Evolutionary conservation across 2,888 invertebrate species (phyloP).

Genomic region (Bhutanitis thaidina): DNA sequence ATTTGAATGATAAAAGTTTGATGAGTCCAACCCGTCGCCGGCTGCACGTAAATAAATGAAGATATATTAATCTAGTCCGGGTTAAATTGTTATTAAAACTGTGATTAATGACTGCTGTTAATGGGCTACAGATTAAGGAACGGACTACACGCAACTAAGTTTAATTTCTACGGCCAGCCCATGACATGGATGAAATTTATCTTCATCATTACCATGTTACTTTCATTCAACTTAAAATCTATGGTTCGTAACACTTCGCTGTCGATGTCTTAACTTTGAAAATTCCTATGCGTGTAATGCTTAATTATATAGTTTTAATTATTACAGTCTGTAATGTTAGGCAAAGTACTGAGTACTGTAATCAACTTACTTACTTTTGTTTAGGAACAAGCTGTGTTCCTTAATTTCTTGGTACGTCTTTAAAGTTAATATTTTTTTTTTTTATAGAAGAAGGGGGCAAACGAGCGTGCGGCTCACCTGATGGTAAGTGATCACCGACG

Average conservation of each 20-base stretch:
- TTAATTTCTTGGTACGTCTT: too few relatives aligned
- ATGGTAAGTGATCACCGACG: too few relatives aligned
- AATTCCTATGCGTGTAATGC: background rate
- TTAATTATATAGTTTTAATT: too few relatives aligned
- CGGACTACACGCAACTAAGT: conserved; percentile 63
- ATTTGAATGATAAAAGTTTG: conserved; percentile 73
- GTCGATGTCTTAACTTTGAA: conserved; percentile 11
- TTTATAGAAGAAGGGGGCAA: too few relatives aligned
- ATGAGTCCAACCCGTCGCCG: conserved; percentile 46
- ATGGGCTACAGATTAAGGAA: conserved; percentile 75
- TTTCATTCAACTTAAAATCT: conserved; percentile 7
- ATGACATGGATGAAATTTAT: conserved; percentile 68
- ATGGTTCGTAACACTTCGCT: conserved; percentile 6
- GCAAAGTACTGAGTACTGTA: too few relatives aligned
- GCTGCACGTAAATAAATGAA: conserved; percentile 67
- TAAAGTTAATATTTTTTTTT: too few relatives aligned
- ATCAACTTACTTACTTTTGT: too few relatives aligned
- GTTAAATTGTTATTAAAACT: conserved; percentile 80
- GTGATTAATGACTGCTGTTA: conserved; percentile 74
- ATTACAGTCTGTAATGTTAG: too few relatives aligned
- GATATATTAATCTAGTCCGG: conserved; percentile 78
- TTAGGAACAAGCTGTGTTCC: too few relatives aligned
- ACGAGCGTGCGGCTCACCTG: too few relatives aligned
- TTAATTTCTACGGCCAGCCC: conserved; percentile 62
- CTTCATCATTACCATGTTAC: conserved; percentile 66